Conservation (phyloP, 2,113 vertebrate species). For the Antigone vipio region DNA sequence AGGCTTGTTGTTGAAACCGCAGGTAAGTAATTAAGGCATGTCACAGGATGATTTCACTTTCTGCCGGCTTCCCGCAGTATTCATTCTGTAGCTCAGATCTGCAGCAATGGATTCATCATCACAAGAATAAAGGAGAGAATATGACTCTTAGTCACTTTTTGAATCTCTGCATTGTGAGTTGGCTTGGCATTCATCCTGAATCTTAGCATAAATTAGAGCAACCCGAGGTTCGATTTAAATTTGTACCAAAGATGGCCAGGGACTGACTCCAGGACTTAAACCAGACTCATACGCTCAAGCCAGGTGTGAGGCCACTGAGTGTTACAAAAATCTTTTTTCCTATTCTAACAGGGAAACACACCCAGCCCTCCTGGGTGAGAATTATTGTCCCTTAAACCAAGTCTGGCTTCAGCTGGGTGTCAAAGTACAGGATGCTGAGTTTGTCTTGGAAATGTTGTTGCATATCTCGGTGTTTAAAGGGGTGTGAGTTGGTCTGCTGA, state of each 20-base stretch:
- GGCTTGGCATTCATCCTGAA: neutral
- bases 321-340: neutral
- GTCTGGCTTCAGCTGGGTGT: neutral
- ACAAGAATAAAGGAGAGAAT: neutral
- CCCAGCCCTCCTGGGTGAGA: neutral
- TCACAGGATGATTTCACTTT: neutral
- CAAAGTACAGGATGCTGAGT: neutral
- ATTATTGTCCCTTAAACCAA: neutral
- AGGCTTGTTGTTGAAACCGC: neutral
- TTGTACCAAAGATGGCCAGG: neutral
- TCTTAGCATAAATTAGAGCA: neutral
- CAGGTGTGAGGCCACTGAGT: neutral
- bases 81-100: neutral
- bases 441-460: neutral
- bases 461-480: neutral
- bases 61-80: neutral
- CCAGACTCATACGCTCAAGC: neutral
- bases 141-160: neutral
- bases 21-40: neutral
- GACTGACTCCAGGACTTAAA: neutral
- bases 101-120: neutral
- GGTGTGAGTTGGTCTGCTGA: neutral
- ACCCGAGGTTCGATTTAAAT: neutral
- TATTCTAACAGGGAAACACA: rapidly evolving
- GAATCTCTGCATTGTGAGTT: neutral